Evolutionary conservation across 2,797 vertebrate genomes (phyloP).

Genomic region (Lacerta bilineata): DNA sequence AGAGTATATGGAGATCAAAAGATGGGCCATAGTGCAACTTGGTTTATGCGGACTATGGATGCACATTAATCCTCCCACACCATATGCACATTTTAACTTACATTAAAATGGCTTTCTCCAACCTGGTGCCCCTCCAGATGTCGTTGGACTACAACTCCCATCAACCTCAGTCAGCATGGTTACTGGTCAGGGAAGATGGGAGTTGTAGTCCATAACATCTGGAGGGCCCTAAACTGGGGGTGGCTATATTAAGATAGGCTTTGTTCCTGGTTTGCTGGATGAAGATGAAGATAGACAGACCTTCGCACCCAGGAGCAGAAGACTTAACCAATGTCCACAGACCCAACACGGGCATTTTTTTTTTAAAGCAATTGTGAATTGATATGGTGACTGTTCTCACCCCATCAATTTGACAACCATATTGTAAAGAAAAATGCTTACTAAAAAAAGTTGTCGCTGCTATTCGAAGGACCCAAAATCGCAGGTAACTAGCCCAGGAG

Average conservation of each 20-base stretch:
- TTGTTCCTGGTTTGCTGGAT: background rate
- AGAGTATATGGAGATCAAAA: background rate
- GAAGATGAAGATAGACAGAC: background rate
- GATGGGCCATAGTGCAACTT: background rate
- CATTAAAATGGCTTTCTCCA: background rate
- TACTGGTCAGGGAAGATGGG: background rate
- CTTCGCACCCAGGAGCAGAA: background rate
- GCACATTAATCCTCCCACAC: background rate
- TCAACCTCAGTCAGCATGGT: background rate
- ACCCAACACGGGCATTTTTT: background rate
- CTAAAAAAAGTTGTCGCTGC: constrained; percentile 77
- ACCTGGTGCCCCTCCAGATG: background rate
- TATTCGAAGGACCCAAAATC: constrained; percentile 70
- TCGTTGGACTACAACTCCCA: background rate
- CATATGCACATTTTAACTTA: background rate
- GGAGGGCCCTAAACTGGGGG: background rate
- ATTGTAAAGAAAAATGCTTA: constrained; percentile 67
- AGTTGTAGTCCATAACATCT: background rate
- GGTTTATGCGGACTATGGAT: background rate
- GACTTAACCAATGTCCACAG: background rate
- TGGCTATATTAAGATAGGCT: background rate
- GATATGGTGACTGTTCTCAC: constrained; percentile 13
- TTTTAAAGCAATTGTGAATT: background rate
- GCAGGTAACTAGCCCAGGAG: constrained; percentile 71
- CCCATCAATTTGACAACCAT: background rate